Evolutionary conservation across 2,113 vertebrate genomes (phyloP), one percentile per base, ranked within the genome.

Genomic region (Crotalus viridis): DNA sequence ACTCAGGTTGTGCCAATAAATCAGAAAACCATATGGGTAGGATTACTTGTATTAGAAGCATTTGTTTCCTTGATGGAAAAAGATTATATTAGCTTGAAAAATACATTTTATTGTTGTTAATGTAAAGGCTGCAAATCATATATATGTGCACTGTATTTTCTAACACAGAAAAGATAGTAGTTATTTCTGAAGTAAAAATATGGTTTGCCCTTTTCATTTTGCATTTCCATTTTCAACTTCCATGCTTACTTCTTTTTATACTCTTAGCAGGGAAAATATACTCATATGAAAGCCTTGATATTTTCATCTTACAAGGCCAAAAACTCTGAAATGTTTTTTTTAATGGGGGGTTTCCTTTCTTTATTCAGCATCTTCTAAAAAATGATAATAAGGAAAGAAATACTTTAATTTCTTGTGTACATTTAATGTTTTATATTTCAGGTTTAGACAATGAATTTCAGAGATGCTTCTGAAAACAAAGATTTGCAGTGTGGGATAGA

Each of bases 1-100:
- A 92, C 88, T 81, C 52, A 90, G 91, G 52, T 87, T 87, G 91
- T 74, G 81, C 89, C 91, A 92, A 92, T 92, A 90, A 56, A 89
- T 69, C 91, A 92, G 3, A 46, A n/a, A 92, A 89, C 81, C 88
- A 90, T 92, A 90, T 33, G 52, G 85, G 43, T 46, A 94, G 54
- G 61, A 52, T 92, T 57, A 87, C 61, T 46, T 92, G 43, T 88
- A 48, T 43, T 90, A 74, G 17, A 86, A 90, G 33, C 22, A 90
- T 69, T 90, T 74, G 24, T 94, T 87, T 89, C 85, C 26, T 89
- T 92, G 33, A 28, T 57, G 33, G 61, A 90, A 24, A 24, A 43
- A 92, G 12, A 90, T 88, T 87, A n/a, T 24, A 88, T 92, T 48
- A 69, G 28, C 28, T 19, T 90, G 87, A 85, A 90, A 90, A 91